phyloP scores from a whole-genome alignment of 2,797 vertebrate genomes.

The Brachyrhaphis roseni region DNA sequence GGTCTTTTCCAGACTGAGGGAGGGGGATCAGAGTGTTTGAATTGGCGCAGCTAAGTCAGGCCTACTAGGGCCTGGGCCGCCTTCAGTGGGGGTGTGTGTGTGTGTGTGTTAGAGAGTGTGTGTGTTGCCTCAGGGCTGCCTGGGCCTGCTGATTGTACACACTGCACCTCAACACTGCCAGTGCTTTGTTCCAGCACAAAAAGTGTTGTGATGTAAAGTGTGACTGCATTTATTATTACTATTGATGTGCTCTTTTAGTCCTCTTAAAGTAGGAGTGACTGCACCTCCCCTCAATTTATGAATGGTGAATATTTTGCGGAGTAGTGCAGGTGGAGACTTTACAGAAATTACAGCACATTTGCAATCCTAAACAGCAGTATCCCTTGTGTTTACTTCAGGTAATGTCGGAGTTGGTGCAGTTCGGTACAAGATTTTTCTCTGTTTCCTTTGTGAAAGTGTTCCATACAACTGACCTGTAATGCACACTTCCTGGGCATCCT shows the following conservation, averaged over 20 bases:
- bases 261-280: background rate
- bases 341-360: background rate
- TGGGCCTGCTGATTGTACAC: constrained; percentile 52
- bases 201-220: constrained; percentile 16
- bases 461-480: too few relatives aligned
- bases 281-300: background rate
- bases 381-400: background rate
- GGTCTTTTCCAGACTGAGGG: constrained; percentile 75
- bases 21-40: constrained; percentile 75
- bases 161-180: constrained; percentile 41
- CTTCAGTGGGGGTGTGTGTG: constrained; percentile 32
- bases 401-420: background rate
- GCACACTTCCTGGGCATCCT: background rate
- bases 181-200: constrained; percentile 52
- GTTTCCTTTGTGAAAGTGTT: background rate
- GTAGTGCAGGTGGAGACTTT: background rate
- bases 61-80: constrained; percentile 57
- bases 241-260: constrained; percentile 9
- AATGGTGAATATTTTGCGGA: too few relatives aligned
- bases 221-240: background rate
- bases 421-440: background rate
- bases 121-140: constrained; percentile 51
- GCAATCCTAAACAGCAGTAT: background rate
- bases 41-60: constrained; percentile 69
- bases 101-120: constrained; percentile 27